These are phyloP conservation scores for Holacanthella duospinosa DNA, from an alignment of 2,888 invertebrate species.

Conservation along the genomic window DNA sequence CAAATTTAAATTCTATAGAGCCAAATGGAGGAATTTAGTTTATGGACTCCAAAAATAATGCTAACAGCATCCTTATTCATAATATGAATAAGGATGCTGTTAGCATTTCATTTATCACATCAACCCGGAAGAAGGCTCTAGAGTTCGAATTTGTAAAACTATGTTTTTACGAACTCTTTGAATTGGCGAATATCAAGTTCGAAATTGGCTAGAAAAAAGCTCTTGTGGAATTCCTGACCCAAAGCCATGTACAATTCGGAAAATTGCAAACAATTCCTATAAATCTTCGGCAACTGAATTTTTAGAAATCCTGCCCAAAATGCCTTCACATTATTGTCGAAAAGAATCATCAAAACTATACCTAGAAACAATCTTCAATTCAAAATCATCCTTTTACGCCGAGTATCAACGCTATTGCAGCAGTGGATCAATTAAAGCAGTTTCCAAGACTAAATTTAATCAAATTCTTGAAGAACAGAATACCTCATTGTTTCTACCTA, in stretches of 20 bases:
- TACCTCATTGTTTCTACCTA: not conserved
- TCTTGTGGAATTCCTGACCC: not conserved
- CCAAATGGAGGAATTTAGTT: too few species aligned
- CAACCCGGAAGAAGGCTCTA: too few species aligned
- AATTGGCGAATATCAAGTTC: not conserved
- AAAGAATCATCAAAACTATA: not conserved
- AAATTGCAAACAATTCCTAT: too few species aligned
- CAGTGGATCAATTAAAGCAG: not conserved
- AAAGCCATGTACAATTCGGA: not conserved
- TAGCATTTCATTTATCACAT: too few species aligned
- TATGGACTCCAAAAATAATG: too few species aligned
- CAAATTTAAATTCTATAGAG: too few species aligned
- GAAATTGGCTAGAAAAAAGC: not conserved
- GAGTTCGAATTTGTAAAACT: not conserved
- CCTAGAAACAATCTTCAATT: not conserved
- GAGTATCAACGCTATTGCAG: not conserved
- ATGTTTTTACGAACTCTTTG: not conserved
- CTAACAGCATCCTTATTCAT: too few species aligned
- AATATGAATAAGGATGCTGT: too few species aligned
- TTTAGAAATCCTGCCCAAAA: not conserved
- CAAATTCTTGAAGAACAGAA: not conserved
- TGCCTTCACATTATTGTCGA: not conserved
- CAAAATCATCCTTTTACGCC: not conserved
- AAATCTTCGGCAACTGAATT: too few species aligned
- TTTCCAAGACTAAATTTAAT: not conserved